These are phyloP conservation scores for Lepidurus couesii DNA, from an alignment of 1,140 invertebrate species.

Conservation along the genomic window DNA sequence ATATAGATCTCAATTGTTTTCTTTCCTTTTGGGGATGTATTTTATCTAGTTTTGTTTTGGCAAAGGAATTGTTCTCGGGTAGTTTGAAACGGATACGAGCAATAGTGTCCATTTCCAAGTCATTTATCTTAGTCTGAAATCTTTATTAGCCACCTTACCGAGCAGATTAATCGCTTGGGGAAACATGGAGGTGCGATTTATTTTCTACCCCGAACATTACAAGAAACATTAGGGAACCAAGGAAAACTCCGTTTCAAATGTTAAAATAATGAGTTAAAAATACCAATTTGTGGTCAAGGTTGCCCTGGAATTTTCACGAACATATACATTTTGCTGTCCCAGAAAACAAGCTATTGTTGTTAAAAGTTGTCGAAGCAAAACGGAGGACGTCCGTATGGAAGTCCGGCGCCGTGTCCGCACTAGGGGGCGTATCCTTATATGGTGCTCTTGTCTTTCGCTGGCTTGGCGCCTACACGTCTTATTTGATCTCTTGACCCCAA, in stretches of 20 bases:
- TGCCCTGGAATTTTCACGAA: background rate
- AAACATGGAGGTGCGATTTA: background rate
- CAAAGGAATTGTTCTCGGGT: background rate
- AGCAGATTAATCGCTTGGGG: background rate
- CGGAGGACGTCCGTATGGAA: background rate
- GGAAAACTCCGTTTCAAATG: background rate
- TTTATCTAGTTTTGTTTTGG: background rate
- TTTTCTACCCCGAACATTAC: background rate
- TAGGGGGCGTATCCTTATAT: constrained; percentile 14
- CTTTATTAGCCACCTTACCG: background rate
- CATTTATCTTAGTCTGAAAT: constrained; percentile 10
- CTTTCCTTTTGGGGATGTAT: background rate
- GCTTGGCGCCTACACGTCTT: background rate
- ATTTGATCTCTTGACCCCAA: background rate
- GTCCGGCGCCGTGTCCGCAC: background rate
- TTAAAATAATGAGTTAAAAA: no score
- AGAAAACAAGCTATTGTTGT: background rate
- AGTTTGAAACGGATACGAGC: constrained; percentile 10
- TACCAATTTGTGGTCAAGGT: background rate
- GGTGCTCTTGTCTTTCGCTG: background rate
- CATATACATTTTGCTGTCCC: background rate
- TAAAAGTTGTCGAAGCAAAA: background rate
- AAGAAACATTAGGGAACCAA: background rate
- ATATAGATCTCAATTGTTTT: background rate
- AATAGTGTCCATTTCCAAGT: background rate